Evolutionary conservation across 2,113 vertebrate genomes (phyloP), one percentile per base, ranked within the genome.

Genomic region (Malurus elegans): DNA sequence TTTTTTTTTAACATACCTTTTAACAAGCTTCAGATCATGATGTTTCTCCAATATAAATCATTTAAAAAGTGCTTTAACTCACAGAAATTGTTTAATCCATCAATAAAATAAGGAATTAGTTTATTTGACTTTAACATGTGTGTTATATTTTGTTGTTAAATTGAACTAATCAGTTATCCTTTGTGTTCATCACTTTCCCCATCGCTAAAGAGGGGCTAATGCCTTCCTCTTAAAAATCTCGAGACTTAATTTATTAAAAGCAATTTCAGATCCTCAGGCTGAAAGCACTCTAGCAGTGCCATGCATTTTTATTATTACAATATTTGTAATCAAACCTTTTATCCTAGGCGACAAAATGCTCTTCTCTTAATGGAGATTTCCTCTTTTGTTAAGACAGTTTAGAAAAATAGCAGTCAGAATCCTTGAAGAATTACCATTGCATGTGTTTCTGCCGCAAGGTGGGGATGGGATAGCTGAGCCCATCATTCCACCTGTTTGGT

Each of bases 311-410:
- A 66, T 90, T 86, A 69, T 88, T 76, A 74, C 18, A 84, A 66
- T 90, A 91, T 88, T 91, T 86, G 93, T 79, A 95, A 90, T 90
- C 79, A 88, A 86, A 69, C 5, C 13, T 36, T 83, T 93, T 94
- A 60, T 93, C 24, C 42, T 53, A 28, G 21, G 51, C 0, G 1
- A 91, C 57, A 91, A 90, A 95, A 91, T 18, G 15, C 18, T 76
- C 32, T 76, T 56, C 50, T 88, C 32, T 84, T 92, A 91, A 94
- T 79, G 65, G 50, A 72, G 74, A 87, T 75, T 88, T 94, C n/a
- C 56, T 90, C 83, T 81, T 93, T 94, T 93, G 64, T 95, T 94
- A 31, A 69, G 79, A 75, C 12, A 66, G 18, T 56, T 86, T 40
- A 72, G 62, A 71, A 40, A 58, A 93, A 89, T 24, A 78, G 50